These are phyloP conservation scores for Notocelia uddmanniana DNA, from an alignment of 2,888 invertebrate species.

Conservation along the genomic window DNA sequence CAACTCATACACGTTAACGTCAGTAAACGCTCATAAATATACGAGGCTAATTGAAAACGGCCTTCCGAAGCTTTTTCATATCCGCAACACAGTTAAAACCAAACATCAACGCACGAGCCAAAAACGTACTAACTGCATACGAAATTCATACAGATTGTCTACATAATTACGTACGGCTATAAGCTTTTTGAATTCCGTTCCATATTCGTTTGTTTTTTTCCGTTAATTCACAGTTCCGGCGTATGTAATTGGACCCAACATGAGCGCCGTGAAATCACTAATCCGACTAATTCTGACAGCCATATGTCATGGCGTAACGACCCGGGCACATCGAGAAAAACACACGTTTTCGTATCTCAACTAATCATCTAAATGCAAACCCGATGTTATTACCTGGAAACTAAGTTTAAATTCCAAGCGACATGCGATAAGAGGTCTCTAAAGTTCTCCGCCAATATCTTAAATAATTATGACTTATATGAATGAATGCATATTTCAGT, in stretches of 20 bases:
- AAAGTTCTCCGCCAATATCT: constrained; percentile 11
- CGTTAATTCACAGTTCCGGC: constrained; percentile 74
- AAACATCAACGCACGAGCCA: constrained; percentile 56
- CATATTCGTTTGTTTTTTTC: constrained; percentile 76
- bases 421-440: neutral
- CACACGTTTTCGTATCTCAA: constrained; percentile 49
- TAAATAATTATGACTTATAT: constrained; percentile 42
- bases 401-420: constrained; percentile 12
- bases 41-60: constrained; percentile 61
- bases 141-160: neutral
- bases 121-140: constrained; percentile 8
- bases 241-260: constrained; percentile 80
- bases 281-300: constrained; percentile 85
- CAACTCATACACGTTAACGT: constrained; percentile 31
- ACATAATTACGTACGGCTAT: constrained; percentile 48
- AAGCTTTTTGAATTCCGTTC: constrained; percentile 63
- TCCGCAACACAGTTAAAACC: constrained; percentile 63
- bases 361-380: constrained; percentile 34
- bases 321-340: constrained; percentile 56
- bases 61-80: constrained; percentile 50
- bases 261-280: constrained; percentile 83
- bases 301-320: constrained; percentile 84
- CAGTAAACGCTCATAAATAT: constrained; percentile 40
- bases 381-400: neutral
- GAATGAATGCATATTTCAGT: constrained; percentile 32